These are phyloP conservation scores for Pyrocoelia pectoralis DNA, from an alignment of 2,888 invertebrate species.

Conservation along the genomic window DNA sequence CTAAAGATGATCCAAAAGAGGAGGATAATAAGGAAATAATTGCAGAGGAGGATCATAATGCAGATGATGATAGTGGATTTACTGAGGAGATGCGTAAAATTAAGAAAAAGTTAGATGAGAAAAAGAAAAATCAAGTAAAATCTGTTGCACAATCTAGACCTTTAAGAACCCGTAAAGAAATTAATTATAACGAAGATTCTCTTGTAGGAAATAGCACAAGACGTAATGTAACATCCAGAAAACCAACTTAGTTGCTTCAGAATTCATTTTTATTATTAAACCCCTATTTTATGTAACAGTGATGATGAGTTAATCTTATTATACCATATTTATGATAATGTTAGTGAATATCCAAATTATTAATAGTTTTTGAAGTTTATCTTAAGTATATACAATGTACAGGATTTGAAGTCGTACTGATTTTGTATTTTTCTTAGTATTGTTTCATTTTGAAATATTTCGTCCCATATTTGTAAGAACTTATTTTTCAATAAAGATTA, in stretches of 20 bases:
- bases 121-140: conserved; percentile 23
- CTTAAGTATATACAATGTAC: too few species aligned
- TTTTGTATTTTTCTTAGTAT: too few species aligned
- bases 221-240: background rate
- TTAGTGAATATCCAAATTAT: too few species aligned
- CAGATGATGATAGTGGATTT: conserved; percentile 23
- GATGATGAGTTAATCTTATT: too few species aligned
- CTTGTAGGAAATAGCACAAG: background rate
- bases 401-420: too few species aligned
- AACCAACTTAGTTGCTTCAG: background rate
- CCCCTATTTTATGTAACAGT: too few species aligned
- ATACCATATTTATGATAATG: too few species aligned
- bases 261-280: too few species aligned
- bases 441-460: too few species aligned
- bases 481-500: too few species aligned
- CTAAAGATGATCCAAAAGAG: background rate
- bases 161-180: conserved; percentile 14
- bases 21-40: background rate
- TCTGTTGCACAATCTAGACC: conserved; percentile 16
- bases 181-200: conserved; percentile 9
- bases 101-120: conserved; percentile 31
- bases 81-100: conserved; percentile 40
- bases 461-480: too few species aligned
- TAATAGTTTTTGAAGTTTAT: too few species aligned
- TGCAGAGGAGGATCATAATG: conserved; percentile 2